Evolutionary conservation across 1,140 invertebrate genomes (phyloP), one percentile per base, ranked within the genome.

Genomic region (Helicoverpa armigera): DNA sequence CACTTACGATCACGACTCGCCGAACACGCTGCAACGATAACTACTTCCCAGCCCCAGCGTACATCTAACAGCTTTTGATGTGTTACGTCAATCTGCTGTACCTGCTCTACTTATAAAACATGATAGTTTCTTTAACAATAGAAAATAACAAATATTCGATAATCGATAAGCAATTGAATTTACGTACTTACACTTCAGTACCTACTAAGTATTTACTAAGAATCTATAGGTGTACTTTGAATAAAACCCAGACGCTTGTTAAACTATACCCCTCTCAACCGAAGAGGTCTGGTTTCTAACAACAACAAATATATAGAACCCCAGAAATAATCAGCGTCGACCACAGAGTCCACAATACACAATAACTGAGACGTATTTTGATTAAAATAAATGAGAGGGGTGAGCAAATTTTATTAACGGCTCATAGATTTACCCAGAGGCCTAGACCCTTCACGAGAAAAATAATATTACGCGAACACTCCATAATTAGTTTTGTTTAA

Each of bases 401-500:
- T 74, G 83, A 80, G 75, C 79, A 86, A 89, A 89, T 86, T 87
- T 80, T 82, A 86, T 86, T 88, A 89, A 83, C 83, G 75, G 56
- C 43, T 61, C 70, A 58, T 65, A 23, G 54, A 53, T 60, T 78
- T 23, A 23, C 23, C 23, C 23, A 23, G 23, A 48, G n/a, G 74
- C 60, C 43, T 31, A 69, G 16, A 69, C 63, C 60, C 11, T 70
- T 69, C 50, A 60, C 51, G 35, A 67, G 31, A 63, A 73, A 76
- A 63, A 16, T 23, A 63, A 76, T 18, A 80, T 73, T 51, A 63
- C 74, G 13, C 18, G 58, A 54, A 23, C 54, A 31, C 51, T 29
- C 53, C 29, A 50, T 54, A 16, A 50, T 58, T 75, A 75, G 0
- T 23, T 61, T 60, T 50, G 35, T 60, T 48, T 56, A 16, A 18